Evolutionary conservation across 2,113 vertebrate species (phyloP), one percentile per base, ranked within the genome.

Genomic region (Syrrhaptes paradoxus): DNA sequence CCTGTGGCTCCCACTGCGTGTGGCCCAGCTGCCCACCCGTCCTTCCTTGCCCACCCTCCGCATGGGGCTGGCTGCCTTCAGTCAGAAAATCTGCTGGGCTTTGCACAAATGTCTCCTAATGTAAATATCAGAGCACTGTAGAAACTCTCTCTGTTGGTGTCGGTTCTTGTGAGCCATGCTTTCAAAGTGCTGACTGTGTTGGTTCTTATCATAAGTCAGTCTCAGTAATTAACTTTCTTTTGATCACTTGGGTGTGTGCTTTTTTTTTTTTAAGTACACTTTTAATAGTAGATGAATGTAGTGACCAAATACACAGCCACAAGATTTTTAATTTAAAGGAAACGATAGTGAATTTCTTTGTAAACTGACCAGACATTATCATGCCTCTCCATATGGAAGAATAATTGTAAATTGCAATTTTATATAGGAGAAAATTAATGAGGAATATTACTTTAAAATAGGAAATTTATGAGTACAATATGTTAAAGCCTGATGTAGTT

Each of bases 171-270:
- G 32, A 85, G 62, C 66, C 11, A 0, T 55, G 45, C 28, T 91
- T 85, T 79, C 73, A 77, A 68, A 75, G 25, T 97, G 95, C 97
- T 98, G 94, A 98, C 90, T 90, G 4, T 49, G 68, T 66, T 66
- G 78, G 85, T 97, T 96, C 91, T 97, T 97, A 96, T 92, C 74
- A 21, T n/a, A 71, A 48, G 25, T 87, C 65, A 68, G 34, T 75
- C 87, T 67, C 87, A 66, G 94, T 87, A 97, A 95, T 98, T 87
- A 95, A 78, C 51, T 96, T 87, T 91, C 85, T 96, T 93, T 94
- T 57, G 48, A 76, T 91, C 92, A 76, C 46, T 89, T 90, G 78
- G 85, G 75, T 25, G 61, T 94, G 75, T 77, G 20, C 46, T 29
- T 45, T 66, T 68, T 71, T 38, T 38, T n/a, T 26, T 38, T 28